Evolutionary conservation across 2,888 invertebrate species (phyloP).

Genomic region (Ischnus inquisitorius): DNA sequence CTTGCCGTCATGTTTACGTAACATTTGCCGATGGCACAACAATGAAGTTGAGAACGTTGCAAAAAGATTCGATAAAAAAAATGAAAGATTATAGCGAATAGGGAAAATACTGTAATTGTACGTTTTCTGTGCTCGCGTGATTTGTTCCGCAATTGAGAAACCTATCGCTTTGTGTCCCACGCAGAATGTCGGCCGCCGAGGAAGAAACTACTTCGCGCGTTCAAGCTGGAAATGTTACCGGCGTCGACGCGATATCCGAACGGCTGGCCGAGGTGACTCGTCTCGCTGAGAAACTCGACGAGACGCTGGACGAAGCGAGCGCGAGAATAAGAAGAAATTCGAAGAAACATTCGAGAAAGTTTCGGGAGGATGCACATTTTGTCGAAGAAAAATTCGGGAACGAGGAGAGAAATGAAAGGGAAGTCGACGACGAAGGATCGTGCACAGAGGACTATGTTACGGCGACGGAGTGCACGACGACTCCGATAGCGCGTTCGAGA

Average conservation of each 20-base stretch:
- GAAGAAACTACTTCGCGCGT: slow-evolving; percentile 63
- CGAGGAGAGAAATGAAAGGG: slow-evolving; percentile 32
- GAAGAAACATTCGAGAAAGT: slow-evolving; percentile 71
- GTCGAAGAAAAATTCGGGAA: slow-evolving; percentile 28
- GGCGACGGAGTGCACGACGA: slow-evolving; percentile 90
- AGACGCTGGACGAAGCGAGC: slow-evolving; percentile 83
- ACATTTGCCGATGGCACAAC: slow-evolving; percentile 23
- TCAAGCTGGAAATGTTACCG: slow-evolving; percentile 86
- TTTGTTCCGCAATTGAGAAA: neutral
- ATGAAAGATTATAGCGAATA: neutral
- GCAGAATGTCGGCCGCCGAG: slow-evolving; percentile 80
- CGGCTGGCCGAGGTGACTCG: slow-evolving; percentile 89
- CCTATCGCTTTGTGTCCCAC: slow-evolving; percentile 4
- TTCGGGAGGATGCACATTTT: slow-evolving; percentile 39
- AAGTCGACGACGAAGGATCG: slow-evolving; percentile 85
- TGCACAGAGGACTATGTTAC: slow-evolving; percentile 89
- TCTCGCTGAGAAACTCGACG: slow-evolving; percentile 90
- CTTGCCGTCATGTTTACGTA: slow-evolving; percentile 40
- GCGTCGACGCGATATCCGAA: slow-evolving; percentile 89
- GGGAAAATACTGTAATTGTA: neutral
- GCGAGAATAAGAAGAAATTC: slow-evolving; percentile 78
- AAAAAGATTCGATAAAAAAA: neutral
- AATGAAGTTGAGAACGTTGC: slow-evolving; percentile 31
- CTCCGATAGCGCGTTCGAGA: slow-evolving; percentile 86
- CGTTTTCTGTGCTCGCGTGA: neutral